Evolutionary conservation across 2,113 vertebrate genomes (phyloP).

Genomic region (Potamarius usumacintae): DNA sequence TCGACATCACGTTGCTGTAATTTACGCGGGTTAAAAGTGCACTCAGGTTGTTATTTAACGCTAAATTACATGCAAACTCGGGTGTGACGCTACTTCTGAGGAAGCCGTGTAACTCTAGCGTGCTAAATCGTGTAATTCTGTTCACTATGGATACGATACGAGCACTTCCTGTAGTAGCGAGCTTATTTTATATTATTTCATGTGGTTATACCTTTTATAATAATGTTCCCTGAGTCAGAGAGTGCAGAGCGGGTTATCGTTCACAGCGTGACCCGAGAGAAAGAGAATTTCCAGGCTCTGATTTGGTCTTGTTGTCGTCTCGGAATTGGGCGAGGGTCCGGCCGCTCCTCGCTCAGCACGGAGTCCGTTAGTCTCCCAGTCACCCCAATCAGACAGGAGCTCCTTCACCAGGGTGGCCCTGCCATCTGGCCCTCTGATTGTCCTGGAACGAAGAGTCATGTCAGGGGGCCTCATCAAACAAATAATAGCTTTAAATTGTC

Average conservation of each 20-base stretch:
- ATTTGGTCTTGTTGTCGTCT: constrained; percentile 23
- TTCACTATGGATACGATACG: not conserved
- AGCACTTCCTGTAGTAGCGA: not conserved
- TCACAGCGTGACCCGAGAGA: constrained; percentile 8
- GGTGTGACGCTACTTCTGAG: not conserved
- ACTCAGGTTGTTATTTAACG: constrained; percentile 4
- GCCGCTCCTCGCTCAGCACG: constrained; percentile 24
- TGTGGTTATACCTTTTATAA: not conserved
- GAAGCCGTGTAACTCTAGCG: not conserved
- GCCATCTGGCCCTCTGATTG: constrained; percentile 49
- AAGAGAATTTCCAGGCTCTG: not conserved
- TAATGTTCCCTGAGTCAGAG: not conserved
- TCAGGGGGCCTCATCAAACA: constrained; percentile 57
- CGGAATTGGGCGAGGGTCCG: constrained; percentile 20
- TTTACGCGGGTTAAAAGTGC: not conserved
- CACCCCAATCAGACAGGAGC: constrained; percentile 43
- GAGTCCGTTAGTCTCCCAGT: constrained; percentile 20
- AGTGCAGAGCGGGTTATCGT: not conserved
- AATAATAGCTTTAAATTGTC: constrained; percentile 53
- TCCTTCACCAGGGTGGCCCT: constrained; percentile 38
- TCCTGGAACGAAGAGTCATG: constrained; percentile 43
- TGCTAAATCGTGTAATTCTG: constrained; percentile 14
- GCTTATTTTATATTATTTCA: not conserved
- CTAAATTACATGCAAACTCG: constrained; percentile 22
- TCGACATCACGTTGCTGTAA: constrained; percentile 10